These are phyloP conservation scores for Leptodactylus fuscus DNA, from an alignment of 2,113 vertebrate species.

Conservation along the genomic window DNA sequence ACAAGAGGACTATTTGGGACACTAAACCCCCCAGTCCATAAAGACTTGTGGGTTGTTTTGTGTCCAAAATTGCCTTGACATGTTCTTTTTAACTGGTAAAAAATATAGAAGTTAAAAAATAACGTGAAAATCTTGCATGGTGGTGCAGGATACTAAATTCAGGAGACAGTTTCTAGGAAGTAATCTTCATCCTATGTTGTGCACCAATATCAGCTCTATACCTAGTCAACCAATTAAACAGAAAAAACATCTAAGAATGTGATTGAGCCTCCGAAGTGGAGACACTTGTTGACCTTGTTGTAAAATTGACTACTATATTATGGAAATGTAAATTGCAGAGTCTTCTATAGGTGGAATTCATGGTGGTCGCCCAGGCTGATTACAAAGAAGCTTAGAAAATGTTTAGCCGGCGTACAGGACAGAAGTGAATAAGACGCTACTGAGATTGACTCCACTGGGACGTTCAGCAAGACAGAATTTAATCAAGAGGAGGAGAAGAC, in stretches of 20 bases:
- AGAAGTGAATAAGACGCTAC: conserved; percentile 41
- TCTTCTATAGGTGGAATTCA: conserved; percentile 6
- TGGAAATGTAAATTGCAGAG: not conserved
- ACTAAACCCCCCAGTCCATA: no score
- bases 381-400: conserved; percentile 50
- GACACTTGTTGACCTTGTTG: conserved; percentile 15
- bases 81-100: no score
- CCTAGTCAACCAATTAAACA: not conserved
- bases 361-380: conserved; percentile 20
- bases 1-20: no score
- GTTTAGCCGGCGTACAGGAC: conserved; percentile 24
- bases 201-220: not conserved
- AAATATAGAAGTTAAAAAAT: no score
- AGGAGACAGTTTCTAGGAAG: not conserved
- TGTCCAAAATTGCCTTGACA: no score
- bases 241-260: not conserved
- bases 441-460: conserved; percentile 30
- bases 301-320: not conserved
- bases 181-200: not conserved
- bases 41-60: no score
- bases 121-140: no score
- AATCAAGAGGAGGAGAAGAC: conserved; percentile 55
- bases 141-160: no score
- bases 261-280: not conserved
- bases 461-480: not conserved